Conservation (phyloP, 2,113 vertebrate species). For the Rhinichthys klamathensis region DNA sequence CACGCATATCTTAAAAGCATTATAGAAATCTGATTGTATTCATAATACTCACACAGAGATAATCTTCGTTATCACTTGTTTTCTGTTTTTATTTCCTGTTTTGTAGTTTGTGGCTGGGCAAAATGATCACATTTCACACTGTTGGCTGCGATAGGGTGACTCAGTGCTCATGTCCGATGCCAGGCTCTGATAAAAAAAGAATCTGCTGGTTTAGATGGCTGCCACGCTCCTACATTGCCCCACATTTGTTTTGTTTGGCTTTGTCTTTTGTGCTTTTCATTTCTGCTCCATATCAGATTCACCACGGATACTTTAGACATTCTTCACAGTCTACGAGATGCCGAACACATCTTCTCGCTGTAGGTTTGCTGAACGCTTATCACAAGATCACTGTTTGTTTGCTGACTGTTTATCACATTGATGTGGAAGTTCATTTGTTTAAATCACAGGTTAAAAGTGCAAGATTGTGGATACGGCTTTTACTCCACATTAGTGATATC, state of each 20-base stretch:
- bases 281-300: constrained; percentile 63
- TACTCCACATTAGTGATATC: background rate
- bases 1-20: constrained; percentile 56
- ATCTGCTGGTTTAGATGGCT: constrained; percentile 63
- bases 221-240: constrained; percentile 56
- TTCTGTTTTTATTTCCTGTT: constrained; percentile 67
- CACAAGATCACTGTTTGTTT: background rate
- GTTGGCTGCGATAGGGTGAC: constrained; percentile 56
- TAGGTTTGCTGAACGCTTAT: background rate
- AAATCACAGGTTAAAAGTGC: background rate
- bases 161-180: constrained; percentile 65
- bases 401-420: constrained; percentile 19
- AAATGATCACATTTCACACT: constrained; percentile 20
- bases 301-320: constrained; percentile 27
- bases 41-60: constrained; percentile 36
- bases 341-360: background rate
- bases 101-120: constrained; percentile 39
- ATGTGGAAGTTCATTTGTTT: constrained; percentile 23
- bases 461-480: background rate
- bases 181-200: constrained; percentile 70
- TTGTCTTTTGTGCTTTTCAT: constrained; percentile 70
- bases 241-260: constrained; percentile 61
- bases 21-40: constrained; percentile 62
- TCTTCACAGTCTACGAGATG: constrained; percentile 11
- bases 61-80: constrained; percentile 40